These are phyloP conservation scores for Thomomys bottae DNA, from an alignment of 2,113 vertebrate species.

Conservation along the genomic window DNA sequence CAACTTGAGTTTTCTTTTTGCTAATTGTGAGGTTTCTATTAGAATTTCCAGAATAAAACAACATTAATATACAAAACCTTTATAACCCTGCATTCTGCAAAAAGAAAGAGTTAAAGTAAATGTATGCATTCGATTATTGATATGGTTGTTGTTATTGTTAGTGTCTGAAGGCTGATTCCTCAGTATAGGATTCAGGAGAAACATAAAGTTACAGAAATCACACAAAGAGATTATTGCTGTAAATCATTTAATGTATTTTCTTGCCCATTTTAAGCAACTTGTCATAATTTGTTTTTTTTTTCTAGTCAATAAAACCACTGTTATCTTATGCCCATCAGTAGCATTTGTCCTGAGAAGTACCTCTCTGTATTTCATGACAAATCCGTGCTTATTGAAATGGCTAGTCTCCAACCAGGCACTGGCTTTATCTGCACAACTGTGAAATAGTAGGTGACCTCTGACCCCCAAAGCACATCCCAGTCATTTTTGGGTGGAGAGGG, in stretches of 20 bases:
- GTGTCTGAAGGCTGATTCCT: neutral
- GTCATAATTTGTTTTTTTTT: conserved; percentile 17
- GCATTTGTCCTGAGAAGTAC: neutral
- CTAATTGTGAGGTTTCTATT: neutral
- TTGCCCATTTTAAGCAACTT: conserved; percentile 10
- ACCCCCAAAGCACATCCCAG: neutral
- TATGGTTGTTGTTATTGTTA: no score
- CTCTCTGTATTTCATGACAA: neutral
- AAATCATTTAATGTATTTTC: neutral
- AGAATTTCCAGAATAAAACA: conserved; percentile 20
- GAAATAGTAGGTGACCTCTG: neutral
- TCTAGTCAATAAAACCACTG: neutral
- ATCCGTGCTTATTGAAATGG: neutral
- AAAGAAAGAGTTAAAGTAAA: neutral
- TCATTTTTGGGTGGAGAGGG: neutral
- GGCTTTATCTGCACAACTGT: neutral
- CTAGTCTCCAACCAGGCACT: neutral
- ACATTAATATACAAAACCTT: neutral
- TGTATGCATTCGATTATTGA: neutral
- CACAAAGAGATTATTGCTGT: neutral
- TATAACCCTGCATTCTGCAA: neutral
- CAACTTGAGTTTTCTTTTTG: neutral
- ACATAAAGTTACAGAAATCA: conserved; percentile 24
- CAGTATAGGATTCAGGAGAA: conserved; percentile 16
- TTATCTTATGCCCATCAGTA: neutral